phyloP scores from a whole-genome alignment of 2,797 vertebrate genomes.

The Chelon auratus region DNA sequence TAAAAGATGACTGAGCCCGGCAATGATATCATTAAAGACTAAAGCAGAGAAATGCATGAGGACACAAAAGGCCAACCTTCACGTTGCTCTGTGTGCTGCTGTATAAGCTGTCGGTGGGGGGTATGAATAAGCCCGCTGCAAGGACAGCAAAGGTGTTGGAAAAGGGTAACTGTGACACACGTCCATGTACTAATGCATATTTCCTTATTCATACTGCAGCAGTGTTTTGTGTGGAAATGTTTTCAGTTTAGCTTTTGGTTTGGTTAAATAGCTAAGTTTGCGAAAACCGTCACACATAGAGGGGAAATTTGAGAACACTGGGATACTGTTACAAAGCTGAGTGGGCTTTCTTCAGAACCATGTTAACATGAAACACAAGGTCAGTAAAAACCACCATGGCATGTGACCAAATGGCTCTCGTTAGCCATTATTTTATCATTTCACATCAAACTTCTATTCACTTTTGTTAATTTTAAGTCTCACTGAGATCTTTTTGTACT shows the following conservation, averaged over 20 bases:
- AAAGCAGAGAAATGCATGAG: slow-evolving; percentile 69
- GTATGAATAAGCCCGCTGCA: slow-evolving; percentile 65
- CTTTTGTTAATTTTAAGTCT: no score
- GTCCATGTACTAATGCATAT: slow-evolving; percentile 36
- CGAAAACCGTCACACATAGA: background rate
- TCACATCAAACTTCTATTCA: no score
- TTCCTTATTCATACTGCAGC: background rate
- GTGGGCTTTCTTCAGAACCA: no score
- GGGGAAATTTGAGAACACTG: background rate
- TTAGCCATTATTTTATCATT: no score
- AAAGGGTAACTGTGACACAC: slow-evolving; percentile 70
- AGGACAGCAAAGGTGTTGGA: slow-evolving; percentile 62
- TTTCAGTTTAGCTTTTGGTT: background rate
- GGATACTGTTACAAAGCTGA: no score
- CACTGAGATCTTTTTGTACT: no score
- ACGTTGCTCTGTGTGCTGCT: slow-evolving; percentile 67
- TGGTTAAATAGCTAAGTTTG: background rate
- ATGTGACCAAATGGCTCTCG: no score
- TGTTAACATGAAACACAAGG: no score
- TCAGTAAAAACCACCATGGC: no score
- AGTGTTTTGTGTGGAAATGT: background rate
- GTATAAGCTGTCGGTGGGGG: slow-evolving; percentile 73
- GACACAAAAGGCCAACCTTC: slow-evolving; percentile 76
- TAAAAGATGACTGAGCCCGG: slow-evolving; percentile 72
- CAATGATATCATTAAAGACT: slow-evolving; percentile 78